Base-by-base conservation (phyloP, 2,888 invertebrate genomes). In the Hirudinaria manillensis region DNA sequence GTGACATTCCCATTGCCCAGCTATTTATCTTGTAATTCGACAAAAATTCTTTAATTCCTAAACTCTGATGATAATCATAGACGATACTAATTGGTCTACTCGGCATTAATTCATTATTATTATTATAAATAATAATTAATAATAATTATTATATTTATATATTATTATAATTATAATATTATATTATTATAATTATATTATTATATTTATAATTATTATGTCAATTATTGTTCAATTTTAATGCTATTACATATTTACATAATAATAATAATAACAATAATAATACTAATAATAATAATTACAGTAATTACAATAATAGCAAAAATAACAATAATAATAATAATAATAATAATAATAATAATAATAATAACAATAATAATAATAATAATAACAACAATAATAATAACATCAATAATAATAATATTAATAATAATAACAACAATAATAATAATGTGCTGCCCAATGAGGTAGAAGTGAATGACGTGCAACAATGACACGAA, bases 271-370 rank as follows among this genome's bases (percentile, higher is more conserved):
- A 53, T 53, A 53, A 53, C 21, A 53, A 53, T 53, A 53, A 53
- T 53, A 53, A 53, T 53, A 53, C 13, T 53, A 53, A 53, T 53
- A 53, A 53, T 53, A 53, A 53, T 53, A 53, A 53, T 53, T 16
- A 53, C 21, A 53, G 21, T 53, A 53, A 53, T 53, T 16, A 53
- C 21, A 53, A 53, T 53, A 53, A 53, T 53, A 53, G 21, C 21
- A 53, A 53, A 16, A 53, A 53, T 53, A 53, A 53, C 21, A 53
- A 53, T 53, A 53, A 53, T 53, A 53, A 53, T 53, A 53, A 53
- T 53, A 53, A 53, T 53, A 53, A 53, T 53, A 53, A 53, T 53
- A 53, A 53, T 53, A 53, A 53, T 53, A 53, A 53, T 53, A 53
- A 53, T 53, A 53, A 53, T 53, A 53, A 53, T 53, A 53, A 53